These are phyloP conservation scores for Ceyx melanurus DNA, from an alignment of 2,113 vertebrate species.

Conservation along the genomic window DNA sequence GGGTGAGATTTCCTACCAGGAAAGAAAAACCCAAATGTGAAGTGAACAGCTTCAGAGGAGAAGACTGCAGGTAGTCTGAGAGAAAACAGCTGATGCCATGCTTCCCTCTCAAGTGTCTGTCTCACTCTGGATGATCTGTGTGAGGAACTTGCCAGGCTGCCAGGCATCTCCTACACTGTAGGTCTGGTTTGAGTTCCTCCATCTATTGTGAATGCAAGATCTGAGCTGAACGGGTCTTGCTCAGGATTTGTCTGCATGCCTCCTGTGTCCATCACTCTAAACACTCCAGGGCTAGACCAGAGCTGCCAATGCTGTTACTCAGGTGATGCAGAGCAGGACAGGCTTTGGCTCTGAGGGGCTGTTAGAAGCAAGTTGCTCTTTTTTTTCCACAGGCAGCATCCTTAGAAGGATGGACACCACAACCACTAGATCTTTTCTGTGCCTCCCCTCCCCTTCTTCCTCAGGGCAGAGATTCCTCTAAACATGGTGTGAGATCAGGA, in stretches of 20 bases:
- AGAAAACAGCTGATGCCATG: neutral
- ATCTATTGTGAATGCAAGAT: neutral
- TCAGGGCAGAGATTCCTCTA: neutral
- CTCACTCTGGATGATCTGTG: neutral
- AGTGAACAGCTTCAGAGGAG: neutral
- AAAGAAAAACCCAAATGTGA: neutral
- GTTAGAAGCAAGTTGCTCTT: neutral
- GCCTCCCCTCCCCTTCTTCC: neutral
- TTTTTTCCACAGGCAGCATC: neutral
- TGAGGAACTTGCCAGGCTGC: neutral
- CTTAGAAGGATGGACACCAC: neutral
- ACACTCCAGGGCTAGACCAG: neutral
- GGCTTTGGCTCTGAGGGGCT: neutral
- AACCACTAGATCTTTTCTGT: fast-evolving
- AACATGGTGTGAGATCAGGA: neutral
- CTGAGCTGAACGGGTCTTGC: neutral
- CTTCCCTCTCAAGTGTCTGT: neutral
- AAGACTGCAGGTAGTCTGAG: neutral
- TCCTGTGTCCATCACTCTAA: neutral
- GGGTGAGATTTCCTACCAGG: neutral
- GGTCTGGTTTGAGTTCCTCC: neutral
- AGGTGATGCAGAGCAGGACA: neutral
- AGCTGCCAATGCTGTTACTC: neutral
- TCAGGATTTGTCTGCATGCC: neutral
- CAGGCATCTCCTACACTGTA: neutral